These are phyloP conservation scores for Gymnogyps californianus DNA, from an alignment of 2,113 vertebrate genomes.

Conservation along the genomic window DNA sequence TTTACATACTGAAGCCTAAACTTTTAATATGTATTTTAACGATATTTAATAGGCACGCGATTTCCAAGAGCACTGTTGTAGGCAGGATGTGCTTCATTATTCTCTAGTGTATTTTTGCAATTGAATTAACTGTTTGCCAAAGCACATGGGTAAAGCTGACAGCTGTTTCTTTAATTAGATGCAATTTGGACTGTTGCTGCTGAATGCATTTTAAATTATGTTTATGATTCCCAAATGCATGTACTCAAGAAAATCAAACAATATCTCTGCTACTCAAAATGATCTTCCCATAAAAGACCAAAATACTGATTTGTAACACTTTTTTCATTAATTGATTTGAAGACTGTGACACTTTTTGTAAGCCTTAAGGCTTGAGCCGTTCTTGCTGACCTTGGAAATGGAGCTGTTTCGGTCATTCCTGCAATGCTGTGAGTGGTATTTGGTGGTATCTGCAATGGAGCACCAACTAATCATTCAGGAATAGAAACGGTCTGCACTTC, in stretches of 20 bases:
- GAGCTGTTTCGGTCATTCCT: not conserved
- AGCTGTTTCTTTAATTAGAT: conserved; percentile 49
- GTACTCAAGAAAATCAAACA: conserved; percentile 58
- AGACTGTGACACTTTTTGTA: not conserved
- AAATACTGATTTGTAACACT: conserved; percentile 47
- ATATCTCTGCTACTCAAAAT: conserved; percentile 31
- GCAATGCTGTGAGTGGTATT: not conserved
- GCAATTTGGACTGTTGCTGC: conserved; percentile 52
- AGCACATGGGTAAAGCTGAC: conserved; percentile 43
- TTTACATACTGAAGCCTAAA: conserved; percentile 45
- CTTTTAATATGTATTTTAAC: conserved; percentile 54
- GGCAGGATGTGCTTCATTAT: conserved; percentile 36
- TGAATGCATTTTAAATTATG: conserved; percentile 68
- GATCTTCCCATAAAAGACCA: conserved; percentile 9
- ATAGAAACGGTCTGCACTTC: not conserved
- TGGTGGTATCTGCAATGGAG: not conserved
- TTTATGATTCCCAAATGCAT: conserved; percentile 63
- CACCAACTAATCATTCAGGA: not conserved
- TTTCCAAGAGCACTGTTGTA: conserved; percentile 8
- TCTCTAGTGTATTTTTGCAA: conserved; percentile 49
- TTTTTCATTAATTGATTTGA: conserved; percentile 6
- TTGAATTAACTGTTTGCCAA: conserved; percentile 52
- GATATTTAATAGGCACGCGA: not conserved
- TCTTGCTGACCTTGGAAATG: not conserved
- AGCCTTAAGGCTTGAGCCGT: not conserved